A percentile compares a stretch with the other conserved stretches of the same genome.
Conservation (phyloP, 1,140 invertebrate genomes). For the Rhyzopertha dominica region DNA sequence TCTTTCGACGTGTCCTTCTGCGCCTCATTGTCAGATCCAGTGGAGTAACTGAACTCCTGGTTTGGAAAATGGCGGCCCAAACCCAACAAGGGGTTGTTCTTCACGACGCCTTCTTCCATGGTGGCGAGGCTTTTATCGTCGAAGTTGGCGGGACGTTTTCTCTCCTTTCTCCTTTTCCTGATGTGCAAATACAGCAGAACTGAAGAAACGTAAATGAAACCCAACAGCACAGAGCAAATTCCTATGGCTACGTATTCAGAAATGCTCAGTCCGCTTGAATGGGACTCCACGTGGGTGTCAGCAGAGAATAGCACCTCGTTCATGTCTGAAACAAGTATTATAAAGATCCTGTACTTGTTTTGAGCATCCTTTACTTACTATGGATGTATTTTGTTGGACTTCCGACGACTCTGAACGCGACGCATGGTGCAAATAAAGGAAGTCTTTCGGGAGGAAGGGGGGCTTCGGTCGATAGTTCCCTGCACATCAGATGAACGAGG, state of each 20-base stretch:
- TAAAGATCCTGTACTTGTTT: too few relatives aligned
- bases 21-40: constrained; percentile 42
- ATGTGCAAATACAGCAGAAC: constrained; percentile 75
- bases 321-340: constrained; percentile 53
- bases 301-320: constrained; percentile 72
- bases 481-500: constrained; percentile 71
- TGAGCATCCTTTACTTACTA: constrained; percentile 62
- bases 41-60: constrained; percentile 45
- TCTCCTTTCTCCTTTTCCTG: constrained; percentile 35
- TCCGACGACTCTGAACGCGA: constrained; percentile 78
- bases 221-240: constrained; percentile 70
- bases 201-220: constrained; percentile 76
- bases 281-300: constrained; percentile 54
- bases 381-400: constrained; percentile 60
- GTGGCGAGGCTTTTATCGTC: constrained; percentile 36
- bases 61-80: constrained; percentile 56
- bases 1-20: constrained; percentile 35
- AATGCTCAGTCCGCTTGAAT: constrained; percentile 52
- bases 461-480: constrained; percentile 59
- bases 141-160: constrained; percentile 24
- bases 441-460: constrained; percentile 47
- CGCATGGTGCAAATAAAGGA: constrained; percentile 72
- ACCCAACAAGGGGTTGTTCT: constrained; percentile 67
- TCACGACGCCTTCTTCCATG: constrained; percentile 59
- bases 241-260: constrained; percentile 78